Evolutionary conservation across 2,113 vertebrate species (phyloP).

Genomic region (Agapornis roseicollis): DNA sequence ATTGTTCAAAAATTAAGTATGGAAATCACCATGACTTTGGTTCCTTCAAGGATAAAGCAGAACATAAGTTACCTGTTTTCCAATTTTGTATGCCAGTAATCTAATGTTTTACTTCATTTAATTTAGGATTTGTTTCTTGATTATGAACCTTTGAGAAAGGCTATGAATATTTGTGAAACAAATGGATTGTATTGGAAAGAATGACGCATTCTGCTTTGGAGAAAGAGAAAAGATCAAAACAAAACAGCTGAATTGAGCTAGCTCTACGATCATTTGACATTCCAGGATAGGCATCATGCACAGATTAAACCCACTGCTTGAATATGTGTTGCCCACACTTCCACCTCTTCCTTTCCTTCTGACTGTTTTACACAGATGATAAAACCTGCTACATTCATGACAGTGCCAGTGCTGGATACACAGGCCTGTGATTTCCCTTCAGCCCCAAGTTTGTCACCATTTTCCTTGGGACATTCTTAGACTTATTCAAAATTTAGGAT

Average conservation of each 20-base stretch:
- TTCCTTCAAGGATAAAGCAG: neutral
- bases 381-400: neutral
- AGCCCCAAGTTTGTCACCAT: neutral
- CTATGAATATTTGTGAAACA: neutral
- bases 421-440: neutral
- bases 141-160: neutral
- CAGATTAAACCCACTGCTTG: neutral
- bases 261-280: neutral
- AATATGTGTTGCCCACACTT: neutral
- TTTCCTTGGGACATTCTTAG: neutral
- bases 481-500: neutral
- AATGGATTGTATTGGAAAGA: neutral
- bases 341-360: neutral
- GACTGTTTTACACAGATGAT: fast-evolving
- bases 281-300: neutral
- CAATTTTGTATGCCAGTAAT: neutral
- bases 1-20: neutral
- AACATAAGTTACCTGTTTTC: conserved; percentile 2
- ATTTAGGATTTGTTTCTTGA: conserved; percentile 15
- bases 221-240: neutral
- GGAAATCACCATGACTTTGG: neutral
- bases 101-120: neutral
- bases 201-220: neutral
- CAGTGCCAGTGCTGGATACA: neutral
- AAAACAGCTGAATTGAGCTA: neutral